Evolutionary conservation across 2,888 invertebrate species (phyloP).

Genomic region (Pegoplata infirma): DNA sequence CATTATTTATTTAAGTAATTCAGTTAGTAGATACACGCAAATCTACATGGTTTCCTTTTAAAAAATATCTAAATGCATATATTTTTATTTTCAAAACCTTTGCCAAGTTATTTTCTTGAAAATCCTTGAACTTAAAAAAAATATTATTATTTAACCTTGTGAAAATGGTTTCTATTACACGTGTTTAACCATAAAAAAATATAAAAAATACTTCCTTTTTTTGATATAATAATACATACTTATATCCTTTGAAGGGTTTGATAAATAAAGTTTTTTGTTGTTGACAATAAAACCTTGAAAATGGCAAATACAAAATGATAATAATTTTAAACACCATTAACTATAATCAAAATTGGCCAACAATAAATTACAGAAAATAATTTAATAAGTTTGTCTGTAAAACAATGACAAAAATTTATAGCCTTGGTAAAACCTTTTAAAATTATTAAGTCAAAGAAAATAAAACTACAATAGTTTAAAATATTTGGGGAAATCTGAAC

Average conservation of each 20-base stretch:
- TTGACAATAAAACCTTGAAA: slow-evolving; percentile 23
- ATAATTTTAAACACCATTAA: slow-evolving; percentile 20
- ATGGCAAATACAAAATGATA: not conserved
- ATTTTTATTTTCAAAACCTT: not conserved
- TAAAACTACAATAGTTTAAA: too few relatives aligned
- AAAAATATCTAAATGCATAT: not conserved
- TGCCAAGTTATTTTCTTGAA: slow-evolving; percentile 35
- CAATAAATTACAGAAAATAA: not conserved
- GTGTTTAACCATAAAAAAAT: slow-evolving; percentile 4
- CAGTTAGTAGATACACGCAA: not conserved
- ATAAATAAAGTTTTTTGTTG: not conserved
- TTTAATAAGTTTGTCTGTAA: not conserved
- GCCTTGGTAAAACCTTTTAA: not conserved
- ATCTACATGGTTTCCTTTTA: too few relatives aligned
- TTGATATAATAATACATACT: not conserved
- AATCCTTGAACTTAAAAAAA: slow-evolving; percentile 45
- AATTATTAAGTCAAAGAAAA: not conserved
- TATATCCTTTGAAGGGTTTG: slow-evolving; percentile 18
- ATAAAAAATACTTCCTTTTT: slow-evolving; percentile 13
- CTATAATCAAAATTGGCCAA: not conserved
- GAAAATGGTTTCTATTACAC: slow-evolving; percentile 23
- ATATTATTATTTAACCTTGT: slow-evolving; percentile 33
- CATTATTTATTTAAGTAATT: not conserved
- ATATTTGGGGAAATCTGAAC: too few relatives aligned
- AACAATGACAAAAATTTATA: not conserved